These are phyloP conservation scores for human DNA, from an alignment of 2,113 vertebrate species.

Conservation along the genomic window GRCh38 chr7:126299001-126299500, in stretches of 20 bases:
- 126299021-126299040: not conserved
- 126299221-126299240: not conserved
- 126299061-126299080: not conserved
- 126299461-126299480: not conserved
- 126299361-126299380: not conserved
- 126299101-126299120: not conserved
- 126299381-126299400: not conserved
- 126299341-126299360: not conserved
- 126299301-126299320: not conserved
- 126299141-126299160: not conserved
- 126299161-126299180: not conserved
- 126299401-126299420: not conserved
- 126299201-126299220: not conserved
- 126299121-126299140: not conserved
- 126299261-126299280: not conserved
- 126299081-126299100: not conserved
- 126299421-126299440: not conserved
- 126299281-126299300: not conserved
- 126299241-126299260: not conserved
- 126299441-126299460: not conserved
- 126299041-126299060: not conserved
- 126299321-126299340: not conserved
- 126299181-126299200: not conserved
- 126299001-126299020: not conserved
- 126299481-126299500: not conserved